phyloP scores from a whole-genome alignment of 2,797 vertebrate genomes.

The Hylomyscus alleni region DNA sequence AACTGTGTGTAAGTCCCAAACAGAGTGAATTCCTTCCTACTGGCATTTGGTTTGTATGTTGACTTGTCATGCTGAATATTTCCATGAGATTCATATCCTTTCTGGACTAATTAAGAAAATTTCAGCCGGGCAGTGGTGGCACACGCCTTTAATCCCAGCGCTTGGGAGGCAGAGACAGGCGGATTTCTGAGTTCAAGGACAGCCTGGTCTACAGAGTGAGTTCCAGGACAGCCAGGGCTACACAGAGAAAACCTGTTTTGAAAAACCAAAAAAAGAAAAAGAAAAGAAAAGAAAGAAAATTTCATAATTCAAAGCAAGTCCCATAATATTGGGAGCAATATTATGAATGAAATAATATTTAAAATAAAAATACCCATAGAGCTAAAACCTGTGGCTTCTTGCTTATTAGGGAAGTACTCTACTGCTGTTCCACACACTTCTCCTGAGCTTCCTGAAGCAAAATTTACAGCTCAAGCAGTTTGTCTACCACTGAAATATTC shows the following conservation, averaged over 20 bases:
- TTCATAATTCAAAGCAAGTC: constrained; percentile 21
- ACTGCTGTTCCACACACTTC: neutral
- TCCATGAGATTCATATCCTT: neutral
- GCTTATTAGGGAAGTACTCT: neutral
- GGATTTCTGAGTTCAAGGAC: too few relatives aligned
- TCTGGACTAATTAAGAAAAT: constrained; percentile 10
- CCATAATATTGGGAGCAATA: neutral
- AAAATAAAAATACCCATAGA: neutral
- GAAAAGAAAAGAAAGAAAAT: too few relatives aligned
- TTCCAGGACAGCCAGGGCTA: too few relatives aligned
- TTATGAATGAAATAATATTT: constrained; percentile 23
- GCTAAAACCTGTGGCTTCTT: neutral
- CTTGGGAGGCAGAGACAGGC: too few relatives aligned
- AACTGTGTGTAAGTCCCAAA: neutral
- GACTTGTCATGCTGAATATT: neutral
- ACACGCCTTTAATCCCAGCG: too few relatives aligned
- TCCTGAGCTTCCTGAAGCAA: constrained; percentile 30
- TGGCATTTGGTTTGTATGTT: neutral
- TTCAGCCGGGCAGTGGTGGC: too few relatives aligned
- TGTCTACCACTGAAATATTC: neutral
- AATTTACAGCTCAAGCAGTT: constrained; percentile 37
- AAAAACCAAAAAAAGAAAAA: too few relatives aligned
- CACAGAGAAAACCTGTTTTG: too few relatives aligned
- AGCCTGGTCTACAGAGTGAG: too few relatives aligned
- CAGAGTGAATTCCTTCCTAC: neutral